Evolutionary conservation across 2,888 invertebrate genomes (phyloP), one percentile per base, ranked within the genome.

Genomic region (Liopterus haemorrhoidalis): DNA sequence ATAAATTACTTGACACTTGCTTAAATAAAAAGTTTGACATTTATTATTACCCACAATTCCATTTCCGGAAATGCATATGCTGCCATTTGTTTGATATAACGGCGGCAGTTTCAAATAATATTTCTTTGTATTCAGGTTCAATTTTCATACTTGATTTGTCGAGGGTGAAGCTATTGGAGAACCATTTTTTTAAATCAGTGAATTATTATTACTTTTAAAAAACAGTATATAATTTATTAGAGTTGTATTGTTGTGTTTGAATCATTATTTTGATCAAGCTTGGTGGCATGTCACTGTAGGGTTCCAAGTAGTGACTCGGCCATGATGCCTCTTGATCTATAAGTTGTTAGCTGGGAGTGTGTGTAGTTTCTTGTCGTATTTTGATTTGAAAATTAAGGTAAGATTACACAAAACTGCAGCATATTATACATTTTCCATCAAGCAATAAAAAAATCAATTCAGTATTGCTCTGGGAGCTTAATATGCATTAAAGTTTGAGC

Each of bases 311-410:
- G 20, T 45, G 44, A 39, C 39, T 33, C 44, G 33, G 39, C 25
- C 33, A 35, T 41, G 57, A 57, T 63, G 63, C 67, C 66, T 66
- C 65, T 67, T 67, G 66, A 64, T 62, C 61, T 61, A 58, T 58
- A 56, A 59, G 53, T 63, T 60, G 57, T 63, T 59, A 64, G 61
- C 63, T 65, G 64, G 64, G 62, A 62, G 62, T 61, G 63, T 57
- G 57, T 61, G 62, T 62, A 64, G 62, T 62, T 62, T 64, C 59
- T 51, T 59, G 57, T 59, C 61, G n/a, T n/a, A n/a, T n/a, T n/a
- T n/a, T n/a, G n/a, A n/a, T n/a, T n/a, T n/a, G n/a, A n/a, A n/a
- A n/a, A n/a, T n/a, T n/a, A n/a, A n/a, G n/a, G n/a, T n/a, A n/a
- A n/a, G n/a, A n/a, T n/a, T n/a, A n/a, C n/a, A n/a, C n/a, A n/a